Base-by-base conservation (phyloP, 2,797 vertebrate species). In the Pseudotriccus pelzelni region DNA sequence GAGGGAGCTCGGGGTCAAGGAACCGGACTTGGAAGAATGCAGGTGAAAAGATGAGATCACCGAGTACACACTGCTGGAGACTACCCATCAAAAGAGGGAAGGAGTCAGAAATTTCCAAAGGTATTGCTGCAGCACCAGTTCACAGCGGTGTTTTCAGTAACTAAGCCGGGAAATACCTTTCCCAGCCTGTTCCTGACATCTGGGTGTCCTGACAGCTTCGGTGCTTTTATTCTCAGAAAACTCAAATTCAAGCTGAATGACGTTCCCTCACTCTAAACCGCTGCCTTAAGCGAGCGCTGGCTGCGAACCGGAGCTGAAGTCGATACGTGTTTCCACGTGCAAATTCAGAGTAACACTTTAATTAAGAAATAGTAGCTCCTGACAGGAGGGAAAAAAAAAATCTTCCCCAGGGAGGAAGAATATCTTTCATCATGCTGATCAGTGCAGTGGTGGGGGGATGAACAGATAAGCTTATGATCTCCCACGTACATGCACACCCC, bases 301-400 rank as follows among this genome's bases (percentile, higher is more conserved):
- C 47, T 60, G 41, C 32, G 67, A 91, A 68, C 23, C 27, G 62
- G 12, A 84, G 55, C 30, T 8, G 59, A 49, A 76, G 63, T 50
- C 34, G 32, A 56, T 5, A n/a, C 0, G 0, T 6, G 2, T 58
- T 69, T 66, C 67, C 30, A 39, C 0, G 0, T 1, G 46, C n/a
- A 68, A 39, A 41, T 27, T 41, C 68, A 30, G 50, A 76, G 58
- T 8, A 78, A 70, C 39, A 50, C 23, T 15, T 82, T 64, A 80
- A 77, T 39, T 49, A 72, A 72, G 67, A 81, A 73, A 77, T 9
- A 8, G 36, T 37, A 14, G 36, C 10, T 50, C 46, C 46, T 5
- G 3, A 72, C 2, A 69, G 18, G 36, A 46, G 80, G 25, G 10
- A 22, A 49, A 49, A 49, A 47, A 70, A 80, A 14, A 59, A 50